Evolutionary conservation across 1,140 invertebrate species (phyloP).

Genomic region (Triops cancriformis): DNA sequence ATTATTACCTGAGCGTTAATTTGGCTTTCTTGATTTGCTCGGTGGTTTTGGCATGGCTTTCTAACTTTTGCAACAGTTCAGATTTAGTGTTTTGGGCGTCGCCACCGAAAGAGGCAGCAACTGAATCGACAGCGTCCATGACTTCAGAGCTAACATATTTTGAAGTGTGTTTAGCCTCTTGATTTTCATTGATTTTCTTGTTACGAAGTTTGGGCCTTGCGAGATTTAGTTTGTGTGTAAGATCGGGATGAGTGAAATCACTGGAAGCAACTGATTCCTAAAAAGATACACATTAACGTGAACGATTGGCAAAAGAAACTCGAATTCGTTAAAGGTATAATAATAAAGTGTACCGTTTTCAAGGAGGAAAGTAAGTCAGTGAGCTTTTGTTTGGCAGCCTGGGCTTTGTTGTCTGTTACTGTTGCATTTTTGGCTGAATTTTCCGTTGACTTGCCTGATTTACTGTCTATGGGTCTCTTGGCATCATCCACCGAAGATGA

Average conservation of each 20-base stretch:
- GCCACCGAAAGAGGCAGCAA: conserved; percentile 54
- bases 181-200: conserved; percentile 3
- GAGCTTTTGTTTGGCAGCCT: conserved; percentile 16
- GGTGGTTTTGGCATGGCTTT: conserved; percentile 31
- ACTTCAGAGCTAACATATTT: conserved; percentile 31
- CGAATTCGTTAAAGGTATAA: neutral
- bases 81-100: conserved; percentile 59
- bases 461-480: neutral
- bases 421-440: neutral
- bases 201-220: conserved; percentile 21
- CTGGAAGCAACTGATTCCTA: no score
- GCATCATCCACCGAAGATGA: neutral
- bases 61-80: conserved; percentile 60
- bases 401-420: neutral
- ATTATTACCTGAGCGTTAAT: conserved; percentile 19
- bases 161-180: neutral
- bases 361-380: neutral
- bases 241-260: neutral
- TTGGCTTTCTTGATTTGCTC: conserved; percentile 13
- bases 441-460: neutral
- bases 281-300: no score
- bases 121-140: conserved; percentile 51
- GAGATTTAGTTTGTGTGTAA: conserved; percentile 15
- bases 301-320: no score
- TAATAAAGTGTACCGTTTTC: neutral